Percentiles rank a stretch among this genome's conserved stretches.
Conservation (phyloP, 2,888 invertebrate genomes). For the Aelia acuminata region DNA sequence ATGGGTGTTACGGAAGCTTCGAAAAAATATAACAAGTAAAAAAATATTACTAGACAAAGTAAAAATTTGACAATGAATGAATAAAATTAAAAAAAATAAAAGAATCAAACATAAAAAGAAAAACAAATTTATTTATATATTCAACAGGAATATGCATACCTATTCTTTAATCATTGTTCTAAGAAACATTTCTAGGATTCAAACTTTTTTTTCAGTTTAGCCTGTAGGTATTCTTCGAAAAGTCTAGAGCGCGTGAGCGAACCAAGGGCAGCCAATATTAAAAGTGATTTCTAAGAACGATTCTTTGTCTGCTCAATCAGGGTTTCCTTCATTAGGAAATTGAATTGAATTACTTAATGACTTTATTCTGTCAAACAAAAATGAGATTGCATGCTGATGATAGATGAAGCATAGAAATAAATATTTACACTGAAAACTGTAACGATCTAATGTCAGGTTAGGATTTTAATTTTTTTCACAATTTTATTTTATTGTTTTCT, state of each 20-base stretch:
- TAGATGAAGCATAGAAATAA: background rate
- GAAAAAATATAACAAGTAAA: too few relatives aligned
- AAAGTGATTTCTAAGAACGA: background rate
- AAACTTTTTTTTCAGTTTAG: background rate
- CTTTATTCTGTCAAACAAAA: background rate
- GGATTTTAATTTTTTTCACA: too few relatives aligned
- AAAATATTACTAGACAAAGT: too few relatives aligned
- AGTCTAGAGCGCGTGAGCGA: background rate
- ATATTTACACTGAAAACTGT: background rate
- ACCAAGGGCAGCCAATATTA: slow-evolving; percentile 1
- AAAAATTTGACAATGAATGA: too few relatives aligned
- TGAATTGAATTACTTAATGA: slow-evolving; percentile 19
- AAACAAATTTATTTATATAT: too few relatives aligned
- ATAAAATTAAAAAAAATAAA: too few relatives aligned
- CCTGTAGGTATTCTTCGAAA: background rate
- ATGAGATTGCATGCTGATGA: background rate
- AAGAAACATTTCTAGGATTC: background rate
- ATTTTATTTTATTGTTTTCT: too few relatives aligned
- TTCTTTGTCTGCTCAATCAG: slow-evolving; percentile 10
- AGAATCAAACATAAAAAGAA: too few relatives aligned
- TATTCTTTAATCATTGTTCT: background rate
- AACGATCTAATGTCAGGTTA: background rate
- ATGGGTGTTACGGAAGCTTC: too few relatives aligned
- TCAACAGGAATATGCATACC: background rate
- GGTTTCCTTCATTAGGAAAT: background rate